phyloP scores from a whole-genome alignment of 1,140 invertebrate species.

The Eriocheir sinensis region DNA sequence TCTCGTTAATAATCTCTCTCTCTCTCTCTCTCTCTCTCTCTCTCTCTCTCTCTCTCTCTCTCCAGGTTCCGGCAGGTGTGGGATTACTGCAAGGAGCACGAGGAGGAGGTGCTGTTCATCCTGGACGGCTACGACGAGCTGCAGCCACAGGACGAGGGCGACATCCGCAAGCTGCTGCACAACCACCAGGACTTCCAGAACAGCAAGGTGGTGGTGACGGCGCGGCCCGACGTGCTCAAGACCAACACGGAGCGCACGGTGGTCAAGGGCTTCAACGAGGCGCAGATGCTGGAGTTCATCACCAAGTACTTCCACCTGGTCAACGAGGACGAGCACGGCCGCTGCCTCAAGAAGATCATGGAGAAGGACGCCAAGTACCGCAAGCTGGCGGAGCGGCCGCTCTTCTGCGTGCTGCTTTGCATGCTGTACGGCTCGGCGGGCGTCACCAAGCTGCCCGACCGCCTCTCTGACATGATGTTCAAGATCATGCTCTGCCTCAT shows the following conservation, averaged over 20 bases:
- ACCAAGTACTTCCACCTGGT: slow-evolving; percentile 83
- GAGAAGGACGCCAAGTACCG: slow-evolving; percentile 80
- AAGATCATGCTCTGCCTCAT: slow-evolving; percentile 79
- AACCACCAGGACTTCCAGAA: slow-evolving; percentile 84
- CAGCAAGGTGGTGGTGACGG: slow-evolving; percentile 84
- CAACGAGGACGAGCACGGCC: slow-evolving; percentile 80
- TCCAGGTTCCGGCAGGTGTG: slow-evolving; percentile 79
- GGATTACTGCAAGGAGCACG: slow-evolving; percentile 82
- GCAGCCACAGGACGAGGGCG: slow-evolving; percentile 80
- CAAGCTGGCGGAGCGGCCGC: slow-evolving; percentile 83
- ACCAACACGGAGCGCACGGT: slow-evolving; percentile 83
- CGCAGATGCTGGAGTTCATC: slow-evolving; percentile 83
- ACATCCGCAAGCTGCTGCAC: slow-evolving; percentile 83
- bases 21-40: not conserved
- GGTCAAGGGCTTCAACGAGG: slow-evolving; percentile 83
- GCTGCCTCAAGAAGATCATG: slow-evolving; percentile 78
- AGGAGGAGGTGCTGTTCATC: slow-evolving; percentile 84
- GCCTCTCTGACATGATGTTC: slow-evolving; percentile 76
- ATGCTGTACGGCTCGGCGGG: slow-evolving; percentile 82
- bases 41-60: not conserved
- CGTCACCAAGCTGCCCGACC: slow-evolving; percentile 79
- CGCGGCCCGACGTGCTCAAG: slow-evolving; percentile 81
- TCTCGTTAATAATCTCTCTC: not conserved
- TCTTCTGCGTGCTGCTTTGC: slow-evolving; percentile 84
- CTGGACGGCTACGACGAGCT: slow-evolving; percentile 84